Base-by-base conservation (phyloP, 2,113 vertebrate species). In the Saguinus imperator region DNA sequence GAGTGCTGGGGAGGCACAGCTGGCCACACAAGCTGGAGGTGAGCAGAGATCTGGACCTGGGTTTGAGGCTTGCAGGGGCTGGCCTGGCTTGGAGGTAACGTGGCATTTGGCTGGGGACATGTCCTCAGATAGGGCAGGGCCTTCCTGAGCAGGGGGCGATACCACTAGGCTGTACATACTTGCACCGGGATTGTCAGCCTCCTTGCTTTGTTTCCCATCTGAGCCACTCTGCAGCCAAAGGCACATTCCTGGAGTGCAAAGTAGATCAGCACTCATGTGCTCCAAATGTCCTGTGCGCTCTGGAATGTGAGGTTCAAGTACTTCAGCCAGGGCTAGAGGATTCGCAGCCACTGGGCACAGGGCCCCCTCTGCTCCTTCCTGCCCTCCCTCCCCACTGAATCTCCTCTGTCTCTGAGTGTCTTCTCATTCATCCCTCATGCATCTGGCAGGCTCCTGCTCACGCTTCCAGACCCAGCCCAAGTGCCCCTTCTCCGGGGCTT, bases 21-120 rank as follows among this genome's bases (percentile, higher is more conserved):
- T 45, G 87, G 32, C 45, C 17, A 1, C 4, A 0, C 17, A 29
- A 17, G 1, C 17, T 0, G 1, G 27, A 11, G 40, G 29, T 37
- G 43, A 45, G 73, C 52, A 12, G 20, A 58, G 70, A 27, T 14
- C 21, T 5, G 40, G 40, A 61, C 20, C 0, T 4, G 20, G 40
- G 23, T 48, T 50, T 25, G 11, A 35, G 50, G 40, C 20, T 83
- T 20, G 4, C 7, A 6, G 13, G 25, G 17, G 3, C 55, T 50
- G 8, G 55, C 20, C 81, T 61, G 20, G 13, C 55, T 17, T 50
- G 4, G 55, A 73, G 40, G 32, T 43, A n/a, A 35, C 43, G 18
- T 27, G 50, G 52, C 14, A 8, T 12, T 3, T 20, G 57, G 27
- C 1, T 10, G 11, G 68, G 68, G 21, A 68, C 45, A 27, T 3